A percentile compares a stretch with the other conserved stretches of the same genome.
Evolutionary conservation across 2,113 vertebrate species (phyloP).

Genomic region (Narcine bancroftii): DNA sequence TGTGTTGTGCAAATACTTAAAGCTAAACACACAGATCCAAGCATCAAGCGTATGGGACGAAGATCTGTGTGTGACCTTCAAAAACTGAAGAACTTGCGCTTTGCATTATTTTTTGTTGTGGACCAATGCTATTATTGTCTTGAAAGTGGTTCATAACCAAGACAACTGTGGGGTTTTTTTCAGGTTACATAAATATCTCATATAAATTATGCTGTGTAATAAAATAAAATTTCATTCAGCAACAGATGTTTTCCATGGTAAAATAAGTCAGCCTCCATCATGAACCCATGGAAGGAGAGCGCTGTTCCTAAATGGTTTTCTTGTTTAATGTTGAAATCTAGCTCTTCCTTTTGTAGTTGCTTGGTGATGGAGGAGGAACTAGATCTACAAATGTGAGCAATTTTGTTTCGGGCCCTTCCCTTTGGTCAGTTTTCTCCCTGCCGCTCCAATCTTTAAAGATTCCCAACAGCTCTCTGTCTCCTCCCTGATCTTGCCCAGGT

Average conservation of each 20-base stretch:
- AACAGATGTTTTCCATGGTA: neutral
- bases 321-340: neutral
- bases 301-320: neutral
- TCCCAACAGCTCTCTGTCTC: neutral
- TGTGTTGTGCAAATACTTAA: conserved; percentile 27
- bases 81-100: conserved; percentile 12
- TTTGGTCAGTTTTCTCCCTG: no score
- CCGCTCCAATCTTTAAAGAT: neutral
- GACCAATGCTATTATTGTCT: neutral
- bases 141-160: conserved; percentile 11
- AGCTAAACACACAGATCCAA: neutral
- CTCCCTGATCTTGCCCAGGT: neutral
- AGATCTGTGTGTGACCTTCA: neutral
- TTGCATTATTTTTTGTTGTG: conserved; percentile 22
- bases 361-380: neutral
- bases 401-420: neutral
- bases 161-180: conserved; percentile 10
- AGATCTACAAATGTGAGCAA: neutral
- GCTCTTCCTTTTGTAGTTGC: neutral
- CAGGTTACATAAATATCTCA: neutral
- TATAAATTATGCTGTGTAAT: conserved; percentile 25
- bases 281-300: neutral
- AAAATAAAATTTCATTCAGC: conserved; percentile 19
- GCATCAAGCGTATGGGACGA: neutral
- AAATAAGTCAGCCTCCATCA: neutral